Conservation (phyloP, 2,113 vertebrate species). For the Mohoua ochrocephala region DNA sequence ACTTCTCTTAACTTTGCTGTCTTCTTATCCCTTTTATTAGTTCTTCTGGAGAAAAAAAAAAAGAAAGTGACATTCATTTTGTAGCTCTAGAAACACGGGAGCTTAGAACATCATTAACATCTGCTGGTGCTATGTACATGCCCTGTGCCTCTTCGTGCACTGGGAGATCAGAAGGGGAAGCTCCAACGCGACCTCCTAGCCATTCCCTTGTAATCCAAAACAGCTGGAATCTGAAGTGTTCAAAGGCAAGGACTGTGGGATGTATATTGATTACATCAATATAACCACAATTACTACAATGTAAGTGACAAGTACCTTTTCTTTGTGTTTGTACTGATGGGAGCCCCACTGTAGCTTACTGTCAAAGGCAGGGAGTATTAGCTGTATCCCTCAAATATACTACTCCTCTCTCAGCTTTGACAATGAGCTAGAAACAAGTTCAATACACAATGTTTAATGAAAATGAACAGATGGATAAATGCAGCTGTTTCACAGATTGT, state of each 20-base stretch:
- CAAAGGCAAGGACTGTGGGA: background rate
- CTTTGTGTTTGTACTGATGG: background rate
- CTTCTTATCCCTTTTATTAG: background rate
- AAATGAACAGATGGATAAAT: background rate
- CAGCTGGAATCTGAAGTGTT: slow-evolving; percentile 8
- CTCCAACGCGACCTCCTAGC: background rate
- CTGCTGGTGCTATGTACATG: background rate
- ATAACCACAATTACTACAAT: background rate
- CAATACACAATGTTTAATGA: background rate
- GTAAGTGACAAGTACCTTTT: background rate
- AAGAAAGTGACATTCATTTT: background rate
- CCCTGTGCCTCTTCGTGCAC: background rate
- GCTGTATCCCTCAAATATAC: background rate
- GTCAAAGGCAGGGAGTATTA: background rate
- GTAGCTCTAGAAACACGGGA: background rate
- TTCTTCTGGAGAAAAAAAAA: background rate
- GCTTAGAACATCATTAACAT: background rate
- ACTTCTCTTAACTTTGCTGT: background rate
- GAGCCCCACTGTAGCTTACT: background rate
- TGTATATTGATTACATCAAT: background rate
- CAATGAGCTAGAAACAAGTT: background rate
- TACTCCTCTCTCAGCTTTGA: background rate
- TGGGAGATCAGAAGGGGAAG: background rate
- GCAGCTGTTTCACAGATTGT: background rate
- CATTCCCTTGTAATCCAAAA: background rate